These are phyloP conservation scores for Lithosia quadra DNA, from an alignment of 2,888 invertebrate species.

Conservation along the genomic window DNA sequence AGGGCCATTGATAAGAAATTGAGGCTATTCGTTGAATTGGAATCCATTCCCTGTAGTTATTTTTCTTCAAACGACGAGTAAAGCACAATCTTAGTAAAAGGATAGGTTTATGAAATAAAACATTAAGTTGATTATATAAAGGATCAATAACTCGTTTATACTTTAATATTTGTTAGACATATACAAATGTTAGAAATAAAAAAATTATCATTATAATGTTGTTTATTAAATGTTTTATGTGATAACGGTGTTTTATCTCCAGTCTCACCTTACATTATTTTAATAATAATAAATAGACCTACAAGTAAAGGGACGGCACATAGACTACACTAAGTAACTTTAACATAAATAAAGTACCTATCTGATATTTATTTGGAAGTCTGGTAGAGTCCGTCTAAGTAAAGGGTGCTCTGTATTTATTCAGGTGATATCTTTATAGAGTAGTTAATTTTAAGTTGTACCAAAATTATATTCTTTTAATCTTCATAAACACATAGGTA, in stretches of 20 bases:
- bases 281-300: not conserved
- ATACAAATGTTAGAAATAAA: constrained; percentile 44
- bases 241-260: constrained; percentile 33
- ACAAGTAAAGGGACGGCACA: not conserved
- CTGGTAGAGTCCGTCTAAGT: too few species aligned
- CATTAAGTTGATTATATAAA: not conserved
- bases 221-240: constrained; percentile 60
- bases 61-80: not conserved
- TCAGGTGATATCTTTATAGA: too few species aligned
- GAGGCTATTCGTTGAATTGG: not conserved
- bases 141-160: constrained; percentile 2
- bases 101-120: constrained; percentile 1
- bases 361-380: too few species aligned
- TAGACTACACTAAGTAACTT: not conserved
- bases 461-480: too few species aligned
- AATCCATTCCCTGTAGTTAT: not conserved
- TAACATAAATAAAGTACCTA: not conserved
- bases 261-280: not conserved
- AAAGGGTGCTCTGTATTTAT: too few species aligned
- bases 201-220: constrained; percentile 44
- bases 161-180: constrained; percentile 10
- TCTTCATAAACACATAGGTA: too few species aligned
- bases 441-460: too few species aligned
- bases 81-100: not conserved
- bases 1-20: not conserved